These are phyloP conservation scores for Myiozetetes cayanensis DNA, from an alignment of 2,113 vertebrate species.

Conservation along the genomic window DNA sequence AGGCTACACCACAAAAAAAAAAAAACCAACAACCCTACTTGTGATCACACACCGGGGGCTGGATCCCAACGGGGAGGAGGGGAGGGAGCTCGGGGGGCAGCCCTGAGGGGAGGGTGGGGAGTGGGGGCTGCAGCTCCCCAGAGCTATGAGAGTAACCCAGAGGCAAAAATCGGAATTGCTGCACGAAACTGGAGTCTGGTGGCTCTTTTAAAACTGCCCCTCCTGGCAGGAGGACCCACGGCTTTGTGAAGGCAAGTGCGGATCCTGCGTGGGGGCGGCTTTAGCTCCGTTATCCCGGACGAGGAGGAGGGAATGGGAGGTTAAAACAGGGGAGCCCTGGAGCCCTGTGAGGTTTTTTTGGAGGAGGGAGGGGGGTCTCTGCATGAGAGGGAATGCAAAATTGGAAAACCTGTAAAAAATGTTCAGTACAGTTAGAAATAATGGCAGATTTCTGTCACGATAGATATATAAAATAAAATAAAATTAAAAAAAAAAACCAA, in stretches of 20 bases:
- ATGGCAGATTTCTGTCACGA: constrained; percentile 65
- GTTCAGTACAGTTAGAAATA: constrained; percentile 69
- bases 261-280: neutral
- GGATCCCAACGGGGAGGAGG: neutral
- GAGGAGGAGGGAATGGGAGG: neutral
- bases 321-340: neutral
- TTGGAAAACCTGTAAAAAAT: constrained; percentile 64
- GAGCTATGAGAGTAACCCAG: neutral
- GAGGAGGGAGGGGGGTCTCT: too few species aligned
- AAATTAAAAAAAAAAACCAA: neutral
- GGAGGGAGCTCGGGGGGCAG: neutral
- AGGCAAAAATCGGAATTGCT: neutral
- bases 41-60: neutral
- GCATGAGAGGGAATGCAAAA: constrained; percentile 59
- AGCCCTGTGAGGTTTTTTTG: neutral
- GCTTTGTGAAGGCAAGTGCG: neutral
- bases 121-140: neutral
- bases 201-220: neutral
- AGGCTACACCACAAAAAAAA: constrained; percentile 29
- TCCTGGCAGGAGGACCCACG: neutral
- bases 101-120: too few species aligned
- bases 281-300: neutral
- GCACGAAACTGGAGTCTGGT: neutral
- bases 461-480: constrained; percentile 5
- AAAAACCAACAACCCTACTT: neutral